A percentile compares a stretch with the other conserved stretches of the same genome.
Evolutionary conservation across 2,113 vertebrate species (phyloP).

Genomic region (Scortum barcoo): DNA sequence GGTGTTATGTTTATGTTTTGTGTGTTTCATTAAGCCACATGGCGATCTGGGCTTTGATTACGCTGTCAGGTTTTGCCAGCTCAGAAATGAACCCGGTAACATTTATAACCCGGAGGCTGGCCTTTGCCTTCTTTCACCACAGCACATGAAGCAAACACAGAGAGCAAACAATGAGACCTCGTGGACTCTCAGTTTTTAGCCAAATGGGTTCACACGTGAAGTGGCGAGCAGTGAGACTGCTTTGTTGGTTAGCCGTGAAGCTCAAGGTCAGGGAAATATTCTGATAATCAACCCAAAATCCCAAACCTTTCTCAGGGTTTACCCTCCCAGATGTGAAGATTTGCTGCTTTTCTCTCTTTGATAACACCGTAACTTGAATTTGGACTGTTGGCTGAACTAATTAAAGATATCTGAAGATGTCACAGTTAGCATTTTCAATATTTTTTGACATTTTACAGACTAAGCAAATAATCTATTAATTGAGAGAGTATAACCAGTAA

Average conservation of each 20-base stretch:
- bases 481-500: neutral
- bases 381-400: neutral
- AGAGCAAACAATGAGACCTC: neutral
- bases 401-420: neutral
- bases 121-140: neutral
- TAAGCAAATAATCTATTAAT: neutral
- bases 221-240: neutral
- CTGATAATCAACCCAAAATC: neutral
- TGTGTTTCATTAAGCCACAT: neutral
- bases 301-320: neutral
- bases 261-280: neutral
- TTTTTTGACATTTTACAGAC: neutral
- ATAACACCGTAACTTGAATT: neutral
- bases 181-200: neutral
- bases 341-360: neutral
- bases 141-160: neutral
- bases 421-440: neutral
- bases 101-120: neutral
- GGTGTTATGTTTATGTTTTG: slow-evolving; percentile 35
- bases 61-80: neutral
- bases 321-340: neutral
- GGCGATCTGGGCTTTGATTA: neutral
- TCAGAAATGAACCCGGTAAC: slow-evolving; percentile 18
- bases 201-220: neutral
- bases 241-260: too few relatives aligned